Percentiles rank a stretch among this genome's conserved stretches.
phyloP scores from a whole-genome alignment of 2,797 vertebrate genomes.

The Masticophis lateralis region DNA sequence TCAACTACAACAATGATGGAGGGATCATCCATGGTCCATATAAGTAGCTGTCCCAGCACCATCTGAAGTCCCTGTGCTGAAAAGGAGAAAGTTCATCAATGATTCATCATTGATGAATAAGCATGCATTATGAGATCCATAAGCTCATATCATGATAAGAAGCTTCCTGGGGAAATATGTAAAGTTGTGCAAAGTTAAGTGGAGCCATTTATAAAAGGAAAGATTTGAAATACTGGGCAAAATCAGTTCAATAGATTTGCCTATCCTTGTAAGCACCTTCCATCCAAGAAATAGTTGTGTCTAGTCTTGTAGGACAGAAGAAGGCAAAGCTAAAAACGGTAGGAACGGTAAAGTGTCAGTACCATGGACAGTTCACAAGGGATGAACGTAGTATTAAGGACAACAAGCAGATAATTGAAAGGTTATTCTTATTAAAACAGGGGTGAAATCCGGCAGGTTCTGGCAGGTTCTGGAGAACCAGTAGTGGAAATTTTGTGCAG shows the following conservation, averaged over 20 bases:
- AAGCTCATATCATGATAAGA: background rate
- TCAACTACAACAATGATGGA: background rate
- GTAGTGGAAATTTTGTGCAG: too few relatives aligned
- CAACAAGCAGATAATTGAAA: background rate
- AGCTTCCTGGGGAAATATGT: background rate
- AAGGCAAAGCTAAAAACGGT: background rate
- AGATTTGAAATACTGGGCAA: background rate
- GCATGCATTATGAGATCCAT: background rate
- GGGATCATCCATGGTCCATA: background rate
- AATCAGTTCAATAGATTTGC: background rate
- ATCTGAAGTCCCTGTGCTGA: background rate
- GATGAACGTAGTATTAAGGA: background rate
- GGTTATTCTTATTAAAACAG: background rate
- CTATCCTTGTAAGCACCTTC: background rate
- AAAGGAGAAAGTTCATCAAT: background rate
- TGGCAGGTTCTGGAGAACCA: too few relatives aligned
- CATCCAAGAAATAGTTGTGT: background rate
- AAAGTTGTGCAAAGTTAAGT: background rate
- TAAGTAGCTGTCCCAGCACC: background rate
- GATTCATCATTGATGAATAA: background rate
- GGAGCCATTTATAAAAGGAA: background rate
- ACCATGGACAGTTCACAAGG: constrained; percentile 30
- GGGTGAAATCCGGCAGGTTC: too few relatives aligned
- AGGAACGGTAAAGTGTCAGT: background rate
- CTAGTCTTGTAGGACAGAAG: background rate